Base-by-base conservation (phyloP, 2,888 invertebrate genomes). In the Pyrocoelia pectoralis region DNA sequence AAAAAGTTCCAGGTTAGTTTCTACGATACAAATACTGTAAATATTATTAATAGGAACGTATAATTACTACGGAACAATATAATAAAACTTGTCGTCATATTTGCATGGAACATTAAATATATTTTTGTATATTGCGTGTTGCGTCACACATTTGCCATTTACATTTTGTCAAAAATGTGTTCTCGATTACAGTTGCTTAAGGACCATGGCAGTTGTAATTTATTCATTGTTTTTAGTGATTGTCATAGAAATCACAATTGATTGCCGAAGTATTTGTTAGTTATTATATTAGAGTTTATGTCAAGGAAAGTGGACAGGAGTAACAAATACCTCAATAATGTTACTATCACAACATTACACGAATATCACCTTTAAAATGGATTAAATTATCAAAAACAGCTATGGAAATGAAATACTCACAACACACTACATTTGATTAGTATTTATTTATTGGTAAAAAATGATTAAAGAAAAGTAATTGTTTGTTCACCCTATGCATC, bases 111-210 rank as follows among this genome's bases (percentile, higher is more conserved):
- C 13, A 43, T 43, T 43, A 43, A 43, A 43, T 43, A 43, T 43
- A 43, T 43, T 43, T 43, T 43, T 43, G 15, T 43, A 43, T 43
- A 43, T 43, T 43, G n/a, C n/a, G n/a, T n/a, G n/a, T n/a, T n/a
- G 41, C 12, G 41, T 43, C 3, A 43, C 13, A 43, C 41, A 12
- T 12, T 43, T 13, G 41, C 15, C 41, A 43, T 13, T 43, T 43
- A 43, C 6, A 5, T 14, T 15, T 12, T 15, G 15, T 43, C 6
- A 6, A 43, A 12, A 3, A 12, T 43, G 41, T 43, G 13, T 43
- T 6, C 8, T 43, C 41, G 12, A 43, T 43, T 43, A 3, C 41
- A 15, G 13, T 13, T 15, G 41, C 12, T 9, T 33, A 33, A 2
- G 2, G 33, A n/a, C 33, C 24, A 6, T 24, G 6, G n/a, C n/a